Evolutionary conservation across 2,888 invertebrate genomes (phyloP).

Genomic region (Cryptus viduatorius): DNA sequence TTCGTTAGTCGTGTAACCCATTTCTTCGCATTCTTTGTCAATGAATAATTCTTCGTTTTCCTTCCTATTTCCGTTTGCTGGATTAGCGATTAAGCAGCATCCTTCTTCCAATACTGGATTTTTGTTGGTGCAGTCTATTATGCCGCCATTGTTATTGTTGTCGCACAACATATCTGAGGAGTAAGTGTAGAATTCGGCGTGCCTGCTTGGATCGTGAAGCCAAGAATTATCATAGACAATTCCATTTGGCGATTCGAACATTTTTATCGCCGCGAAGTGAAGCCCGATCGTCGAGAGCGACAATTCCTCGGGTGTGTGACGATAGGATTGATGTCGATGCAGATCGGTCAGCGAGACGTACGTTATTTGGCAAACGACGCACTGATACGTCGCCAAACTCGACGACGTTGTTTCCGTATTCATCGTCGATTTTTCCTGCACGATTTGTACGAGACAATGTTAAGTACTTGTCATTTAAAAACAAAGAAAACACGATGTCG

Average conservation of each 20-base stretch:
- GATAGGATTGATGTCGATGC: conserved; percentile 76
- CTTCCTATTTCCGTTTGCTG: background rate
- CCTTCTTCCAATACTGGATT: background rate
- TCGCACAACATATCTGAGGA: conserved; percentile 49
- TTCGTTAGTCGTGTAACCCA: background rate
- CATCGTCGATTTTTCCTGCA: conserved; percentile 55
- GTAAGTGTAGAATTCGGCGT: conserved; percentile 33
- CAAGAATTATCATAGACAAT: conserved; percentile 34
- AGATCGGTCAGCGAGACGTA: conserved; percentile 73
- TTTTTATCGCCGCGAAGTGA: conserved; percentile 61
- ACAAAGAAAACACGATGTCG: background rate
- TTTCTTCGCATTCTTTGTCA: background rate
- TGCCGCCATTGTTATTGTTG: conserved; percentile 28
- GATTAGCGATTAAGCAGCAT: background rate
- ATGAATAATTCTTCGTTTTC: background rate
- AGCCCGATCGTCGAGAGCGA: conserved; percentile 76
- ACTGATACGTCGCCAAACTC: conserved; percentile 70
- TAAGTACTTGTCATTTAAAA: background rate
- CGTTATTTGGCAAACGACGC: conserved; percentile 75
- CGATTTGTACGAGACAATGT: background rate
- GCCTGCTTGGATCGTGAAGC: conserved; percentile 48
- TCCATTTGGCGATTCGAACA: background rate
- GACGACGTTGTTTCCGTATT: background rate
- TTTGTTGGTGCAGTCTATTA: background rate
- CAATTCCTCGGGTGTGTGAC: conserved; percentile 76